These are phyloP conservation scores for Himalopsyche anomala DNA, from an alignment of 2,888 invertebrate genomes.

Conservation along the genomic window DNA sequence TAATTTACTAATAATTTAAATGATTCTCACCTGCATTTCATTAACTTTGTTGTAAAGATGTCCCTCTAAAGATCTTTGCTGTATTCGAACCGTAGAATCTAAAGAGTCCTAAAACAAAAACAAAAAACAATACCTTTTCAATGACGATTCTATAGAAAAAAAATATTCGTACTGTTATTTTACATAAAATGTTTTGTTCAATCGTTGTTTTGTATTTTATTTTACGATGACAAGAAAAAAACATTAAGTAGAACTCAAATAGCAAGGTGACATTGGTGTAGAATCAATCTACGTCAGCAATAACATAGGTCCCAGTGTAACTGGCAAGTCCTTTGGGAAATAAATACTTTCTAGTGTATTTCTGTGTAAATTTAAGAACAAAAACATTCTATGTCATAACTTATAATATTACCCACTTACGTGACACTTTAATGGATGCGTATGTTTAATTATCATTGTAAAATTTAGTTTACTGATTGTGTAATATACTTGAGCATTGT, in stretches of 20 bases:
- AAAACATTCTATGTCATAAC: not conserved
- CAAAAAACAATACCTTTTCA: not conserved
- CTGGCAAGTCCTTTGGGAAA: not conserved
- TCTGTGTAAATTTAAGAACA: too few relatives aligned
- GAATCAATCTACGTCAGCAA: slow-evolving; percentile 19
- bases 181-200: too few relatives aligned
- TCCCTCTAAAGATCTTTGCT: slow-evolving; percentile 86
- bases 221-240: not conserved
- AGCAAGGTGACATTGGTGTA: not conserved
- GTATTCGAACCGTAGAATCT: slow-evolving; percentile 88
- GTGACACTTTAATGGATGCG: too few relatives aligned
- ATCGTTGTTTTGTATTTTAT: not conserved
- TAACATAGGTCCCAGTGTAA: not conserved
- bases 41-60: slow-evolving; percentile 94
- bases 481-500: too few relatives aligned
- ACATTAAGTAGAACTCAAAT: not conserved
- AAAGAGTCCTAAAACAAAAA: slow-evolving; percentile 83
- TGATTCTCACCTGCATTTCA: slow-evolving; percentile 80
- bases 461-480: too few relatives aligned
- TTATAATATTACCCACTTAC: too few relatives aligned
- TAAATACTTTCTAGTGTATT: not conserved
- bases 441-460: too few relatives aligned
- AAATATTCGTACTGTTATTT: too few relatives aligned
- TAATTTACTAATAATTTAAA: too few relatives aligned
- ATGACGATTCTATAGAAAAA: not conserved